Evolutionary conservation across 2,888 invertebrate species (phyloP), one percentile per base, ranked within the genome.

Genomic region (Tachystola acroxantha): DNA sequence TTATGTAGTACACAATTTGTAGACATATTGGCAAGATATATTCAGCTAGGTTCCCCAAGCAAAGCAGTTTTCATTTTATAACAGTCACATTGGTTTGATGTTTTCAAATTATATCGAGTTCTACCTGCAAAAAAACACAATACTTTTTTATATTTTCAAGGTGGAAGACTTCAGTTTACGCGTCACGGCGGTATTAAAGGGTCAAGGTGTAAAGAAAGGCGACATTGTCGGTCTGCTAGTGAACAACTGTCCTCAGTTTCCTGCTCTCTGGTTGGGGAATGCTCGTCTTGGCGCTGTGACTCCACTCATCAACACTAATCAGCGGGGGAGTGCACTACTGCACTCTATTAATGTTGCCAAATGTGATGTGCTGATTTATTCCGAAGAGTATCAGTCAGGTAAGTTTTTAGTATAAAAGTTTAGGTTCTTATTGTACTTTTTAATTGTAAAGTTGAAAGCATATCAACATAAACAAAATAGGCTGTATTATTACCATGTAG

Each of bases 221-320:
- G 95, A 97, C 70, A 91, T 94, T 2, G 93, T 99, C 0, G 97
- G 95, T 0, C 78, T 99, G 14, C 90, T 96, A 50, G 89, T 98
- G 79, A 97, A 96, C 73, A 98, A 98, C 76, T 90, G 96, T 26
- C 95, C 97, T 0, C 96, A 99, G 71, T 96, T 93, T 72, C 93
- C 98, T 0, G 94, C 93, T 30, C 89, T 93, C 16, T 99, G 99
- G 98, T 85, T 99, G 45, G 99, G 98, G 0, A 88, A 97, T 36
- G 93, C 96, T 2, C 96, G 98, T 72, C 81, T 96, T 2, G 96
- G 96, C 1, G 89, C 94, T 0, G 89, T 96, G 25, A 89, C 94
- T 0, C 96, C 99, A 0, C 89, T 99, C 25, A 96, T 99, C 53
- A 99, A 99, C 73, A 96, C 95, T 33, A 98, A 99, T 76, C 91